phyloP scores from a whole-genome alignment of 1,140 invertebrate species.

The Trichogramma pretiosum region DNA sequence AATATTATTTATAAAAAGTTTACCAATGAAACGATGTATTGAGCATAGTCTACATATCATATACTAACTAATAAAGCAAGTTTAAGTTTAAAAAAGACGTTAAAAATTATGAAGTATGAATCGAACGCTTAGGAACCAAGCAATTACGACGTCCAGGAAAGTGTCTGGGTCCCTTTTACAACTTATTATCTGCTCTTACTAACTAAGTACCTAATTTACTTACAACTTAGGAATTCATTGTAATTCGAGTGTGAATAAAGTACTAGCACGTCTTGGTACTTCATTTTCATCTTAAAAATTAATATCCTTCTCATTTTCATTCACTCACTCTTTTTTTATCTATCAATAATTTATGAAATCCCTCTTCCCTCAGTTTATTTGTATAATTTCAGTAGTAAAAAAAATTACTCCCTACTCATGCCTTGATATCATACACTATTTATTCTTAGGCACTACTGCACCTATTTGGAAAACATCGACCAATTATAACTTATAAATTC shows the following conservation, averaged over 20 bases:
- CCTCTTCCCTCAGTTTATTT: background rate
- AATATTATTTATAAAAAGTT: background rate
- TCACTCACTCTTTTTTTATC: background rate
- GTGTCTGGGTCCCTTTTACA: conserved; percentile 20
- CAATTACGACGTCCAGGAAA: conserved; percentile 8
- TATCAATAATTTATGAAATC: background rate
- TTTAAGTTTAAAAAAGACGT: conserved; percentile 4
- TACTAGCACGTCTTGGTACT: conserved; percentile 28
- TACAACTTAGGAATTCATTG: conserved; percentile 27
- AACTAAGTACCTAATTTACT: conserved; percentile 30
- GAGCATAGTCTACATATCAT: background rate
- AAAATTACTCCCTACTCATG: conserved; percentile 25
- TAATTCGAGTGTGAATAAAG: conserved; percentile 25
- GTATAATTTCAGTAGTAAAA: conserved; percentile 6
- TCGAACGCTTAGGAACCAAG: conserved; percentile 1
- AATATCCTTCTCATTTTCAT: background rate
- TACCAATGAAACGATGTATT: background rate
- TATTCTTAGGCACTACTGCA: conserved; percentile 34
- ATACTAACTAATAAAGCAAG: background rate
- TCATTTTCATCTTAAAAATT: too few relatives aligned
- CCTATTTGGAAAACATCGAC: too few relatives aligned
- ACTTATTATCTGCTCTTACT: conserved; percentile 20
- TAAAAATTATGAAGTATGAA: background rate
- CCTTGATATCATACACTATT: conserved; percentile 25
- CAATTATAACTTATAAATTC: too few relatives aligned